Percentiles rank a stretch among this genome's conserved stretches.
phyloP scores from a whole-genome alignment of 2,113 vertebrate genomes.

The Nothoprocta perdicaria region DNA sequence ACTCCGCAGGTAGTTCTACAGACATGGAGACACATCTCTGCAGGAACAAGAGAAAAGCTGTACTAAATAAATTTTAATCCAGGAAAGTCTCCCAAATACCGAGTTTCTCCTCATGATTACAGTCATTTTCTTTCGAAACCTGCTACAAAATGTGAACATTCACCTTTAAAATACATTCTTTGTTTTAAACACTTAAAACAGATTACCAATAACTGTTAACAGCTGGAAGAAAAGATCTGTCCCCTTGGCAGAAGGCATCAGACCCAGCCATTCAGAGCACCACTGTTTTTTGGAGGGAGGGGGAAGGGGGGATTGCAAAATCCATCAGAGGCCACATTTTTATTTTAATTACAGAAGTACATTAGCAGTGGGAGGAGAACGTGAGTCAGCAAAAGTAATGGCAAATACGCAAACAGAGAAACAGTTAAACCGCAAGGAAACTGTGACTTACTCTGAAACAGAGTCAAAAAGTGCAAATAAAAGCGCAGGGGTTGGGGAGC shows the following conservation, averaged over 20 bases:
- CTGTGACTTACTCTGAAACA: not conserved
- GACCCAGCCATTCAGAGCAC: not conserved
- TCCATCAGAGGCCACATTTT: not conserved
- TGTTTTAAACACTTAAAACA: not conserved
- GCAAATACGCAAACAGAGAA: accelerated
- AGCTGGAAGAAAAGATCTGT: not conserved
- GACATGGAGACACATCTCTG: not conserved
- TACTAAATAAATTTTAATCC: not conserved
- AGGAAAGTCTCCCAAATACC: not conserved
- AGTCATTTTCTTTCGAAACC: not conserved
- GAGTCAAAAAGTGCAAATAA: not conserved
- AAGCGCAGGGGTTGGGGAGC: not conserved
- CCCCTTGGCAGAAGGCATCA: not conserved
- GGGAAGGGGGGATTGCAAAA: not conserved
- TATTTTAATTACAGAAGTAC: not conserved
- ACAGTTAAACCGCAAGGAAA: not conserved
- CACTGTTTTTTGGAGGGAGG: not conserved
- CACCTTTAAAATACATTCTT: not conserved
- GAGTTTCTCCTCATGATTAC: not conserved
- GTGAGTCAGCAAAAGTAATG: not conserved
- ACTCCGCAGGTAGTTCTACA: not conserved
- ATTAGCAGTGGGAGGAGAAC: not conserved
- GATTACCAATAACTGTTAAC: not conserved
- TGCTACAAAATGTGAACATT: not conserved
- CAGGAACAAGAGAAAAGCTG: not conserved